Evolutionary conservation across 2,888 invertebrate genomes (phyloP).

Genomic region (Linyphia triangularis): DNA sequence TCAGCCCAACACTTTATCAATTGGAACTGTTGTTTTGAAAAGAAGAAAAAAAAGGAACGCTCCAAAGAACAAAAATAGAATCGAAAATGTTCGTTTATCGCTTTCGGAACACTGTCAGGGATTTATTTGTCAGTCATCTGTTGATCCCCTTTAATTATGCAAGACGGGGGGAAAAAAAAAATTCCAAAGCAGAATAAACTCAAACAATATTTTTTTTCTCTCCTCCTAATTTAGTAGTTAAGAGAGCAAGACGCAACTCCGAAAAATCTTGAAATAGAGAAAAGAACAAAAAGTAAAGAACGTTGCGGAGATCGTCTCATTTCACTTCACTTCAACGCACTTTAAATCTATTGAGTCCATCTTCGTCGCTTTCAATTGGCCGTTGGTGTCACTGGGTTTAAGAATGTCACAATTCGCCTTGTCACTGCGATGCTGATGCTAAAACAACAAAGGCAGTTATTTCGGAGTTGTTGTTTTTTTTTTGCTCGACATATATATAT

Average conservation of each 20-base stretch:
- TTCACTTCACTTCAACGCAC: conserved; percentile 42
- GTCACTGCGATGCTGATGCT: conserved; percentile 3
- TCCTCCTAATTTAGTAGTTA: background rate
- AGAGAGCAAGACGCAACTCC: background rate
- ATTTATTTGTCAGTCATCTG: conserved; percentile 49
- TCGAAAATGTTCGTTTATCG: conserved; percentile 4
- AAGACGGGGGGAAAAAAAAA: conserved; percentile 4
- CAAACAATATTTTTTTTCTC: background rate
- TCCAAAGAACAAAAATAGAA: background rate
- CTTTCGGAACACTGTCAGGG: conserved; percentile 3
- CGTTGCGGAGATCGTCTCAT: background rate
- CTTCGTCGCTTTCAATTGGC: conserved; percentile 31
- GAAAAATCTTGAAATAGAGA: background rate
- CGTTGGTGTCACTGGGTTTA: conserved; percentile 44
- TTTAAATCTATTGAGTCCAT: background rate
- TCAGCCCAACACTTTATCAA: background rate
- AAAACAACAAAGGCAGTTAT: conserved; percentile 17
- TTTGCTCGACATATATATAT: background rate
- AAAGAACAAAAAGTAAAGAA: background rate
- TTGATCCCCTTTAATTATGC: conserved; percentile 54
- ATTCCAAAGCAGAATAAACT: background rate
- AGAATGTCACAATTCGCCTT: conserved; percentile 26
- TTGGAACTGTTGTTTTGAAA: background rate
- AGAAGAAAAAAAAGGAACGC: background rate
- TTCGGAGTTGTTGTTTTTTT: background rate